phyloP scores from a whole-genome alignment of 2,888 invertebrate genomes.

The Xestia c-nigrum region DNA sequence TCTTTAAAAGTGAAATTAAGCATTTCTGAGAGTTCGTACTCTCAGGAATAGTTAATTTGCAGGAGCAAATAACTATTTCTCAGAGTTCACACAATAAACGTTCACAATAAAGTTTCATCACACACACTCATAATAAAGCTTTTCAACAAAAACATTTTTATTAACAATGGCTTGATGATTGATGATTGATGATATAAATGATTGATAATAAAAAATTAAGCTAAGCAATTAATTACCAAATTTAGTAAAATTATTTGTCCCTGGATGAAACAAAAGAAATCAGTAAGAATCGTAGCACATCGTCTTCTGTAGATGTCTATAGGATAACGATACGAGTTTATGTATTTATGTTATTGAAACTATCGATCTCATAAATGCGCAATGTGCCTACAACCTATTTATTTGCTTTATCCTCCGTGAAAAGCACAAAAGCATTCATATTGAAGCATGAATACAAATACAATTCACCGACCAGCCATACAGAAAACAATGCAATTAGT shows the following conservation, averaged over 20 bases:
- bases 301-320: background rate
- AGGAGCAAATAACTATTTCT: no score
- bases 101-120: background rate
- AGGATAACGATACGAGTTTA: background rate
- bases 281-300: background rate
- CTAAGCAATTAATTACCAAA: background rate
- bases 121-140: background rate
- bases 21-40: no score
- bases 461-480: background rate
- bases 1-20: no score
- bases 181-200: no score
- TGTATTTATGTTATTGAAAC: conserved; percentile 28
- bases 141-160: background rate
- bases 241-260: background rate
- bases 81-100: no score
- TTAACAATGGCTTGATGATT: no score
- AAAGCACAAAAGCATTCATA: background rate
- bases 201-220: background rate
- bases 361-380: conserved; percentile 12
- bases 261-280: background rate
- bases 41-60: background rate
- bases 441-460: background rate
- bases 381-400: background rate
- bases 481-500: conserved; percentile 31
- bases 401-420: background rate